Percentiles rank a stretch among this genome's conserved stretches.
Conservation (phyloP, 1,140 invertebrate genomes). For the Euura saliciscinereae region DNA sequence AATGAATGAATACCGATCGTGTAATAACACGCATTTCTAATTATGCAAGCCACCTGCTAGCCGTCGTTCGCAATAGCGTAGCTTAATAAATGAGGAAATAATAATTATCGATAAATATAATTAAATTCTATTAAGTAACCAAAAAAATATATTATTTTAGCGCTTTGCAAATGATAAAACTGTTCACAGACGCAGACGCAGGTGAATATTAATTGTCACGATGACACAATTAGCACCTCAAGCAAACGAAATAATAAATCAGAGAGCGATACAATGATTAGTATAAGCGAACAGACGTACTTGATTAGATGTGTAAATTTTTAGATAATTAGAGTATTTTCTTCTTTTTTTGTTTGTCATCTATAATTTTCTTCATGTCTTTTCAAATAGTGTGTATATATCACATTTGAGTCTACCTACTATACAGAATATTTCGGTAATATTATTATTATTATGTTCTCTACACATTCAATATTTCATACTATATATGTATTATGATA, state of each 20-base stretch:
- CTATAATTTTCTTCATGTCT: not conserved
- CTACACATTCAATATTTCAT: not conserved
- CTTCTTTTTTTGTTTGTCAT: conserved; percentile 12
- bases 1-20: no score
- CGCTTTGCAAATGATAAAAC: no score
- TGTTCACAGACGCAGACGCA: not conserved
- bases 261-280: not conserved
- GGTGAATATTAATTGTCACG: not conserved
- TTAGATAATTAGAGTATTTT: conserved; percentile 37
- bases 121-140: no score
- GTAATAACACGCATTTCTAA: no score
- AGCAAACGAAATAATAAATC: no score
- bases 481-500: not conserved
- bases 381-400: conserved; percentile 8
- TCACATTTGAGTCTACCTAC: conserved; percentile 34
- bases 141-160: no score
- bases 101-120: no score
- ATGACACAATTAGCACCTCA: no score
- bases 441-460: not conserved
- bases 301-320: conserved; percentile 30
- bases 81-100: no score
- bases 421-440: not conserved
- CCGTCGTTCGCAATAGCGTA: no score
- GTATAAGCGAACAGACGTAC: not conserved
- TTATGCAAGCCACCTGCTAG: no score